Conservation (phyloP, 2,888 invertebrate genomes). For the Parnassius mnemosyne region DNA sequence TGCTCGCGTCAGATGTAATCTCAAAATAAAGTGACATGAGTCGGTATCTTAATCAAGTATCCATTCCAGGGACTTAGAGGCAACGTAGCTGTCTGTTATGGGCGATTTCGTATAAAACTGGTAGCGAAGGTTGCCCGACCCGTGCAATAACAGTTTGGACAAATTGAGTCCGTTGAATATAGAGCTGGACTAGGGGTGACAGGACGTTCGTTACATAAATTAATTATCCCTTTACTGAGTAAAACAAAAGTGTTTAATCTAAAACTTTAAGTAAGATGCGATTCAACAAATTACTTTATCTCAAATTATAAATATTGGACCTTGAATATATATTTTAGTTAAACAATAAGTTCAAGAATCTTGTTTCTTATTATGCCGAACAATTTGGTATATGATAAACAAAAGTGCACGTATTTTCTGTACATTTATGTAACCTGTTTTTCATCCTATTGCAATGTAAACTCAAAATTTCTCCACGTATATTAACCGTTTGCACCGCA, state of each 20-base stretch:
- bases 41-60: slow-evolving; percentile 74
- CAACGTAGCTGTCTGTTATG: slow-evolving; percentile 65
- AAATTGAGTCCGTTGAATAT: slow-evolving; percentile 73
- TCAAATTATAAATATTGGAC: neutral
- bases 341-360: neutral
- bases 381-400: neutral
- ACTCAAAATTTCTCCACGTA: neutral
- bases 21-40: slow-evolving; percentile 74
- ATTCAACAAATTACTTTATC: neutral
- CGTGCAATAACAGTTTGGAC: slow-evolving; percentile 73
- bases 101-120: slow-evolving; percentile 66
- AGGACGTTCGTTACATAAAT: slow-evolving; percentile 38
- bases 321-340: neutral
- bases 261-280: neutral
- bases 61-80: slow-evolving; percentile 68
- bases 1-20: slow-evolving; percentile 63
- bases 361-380: neutral
- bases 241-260: neutral
- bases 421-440: neutral
- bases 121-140: slow-evolving; percentile 51
- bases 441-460: neutral
- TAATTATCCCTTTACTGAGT: slow-evolving; percentile 24
- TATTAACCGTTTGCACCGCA: too few species aligned
- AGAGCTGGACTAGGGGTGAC: slow-evolving; percentile 47
- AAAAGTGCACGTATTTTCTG: neutral